Evolutionary conservation across 2,888 invertebrate species (phyloP).

Genomic region (Polyploca ridens): DNA sequence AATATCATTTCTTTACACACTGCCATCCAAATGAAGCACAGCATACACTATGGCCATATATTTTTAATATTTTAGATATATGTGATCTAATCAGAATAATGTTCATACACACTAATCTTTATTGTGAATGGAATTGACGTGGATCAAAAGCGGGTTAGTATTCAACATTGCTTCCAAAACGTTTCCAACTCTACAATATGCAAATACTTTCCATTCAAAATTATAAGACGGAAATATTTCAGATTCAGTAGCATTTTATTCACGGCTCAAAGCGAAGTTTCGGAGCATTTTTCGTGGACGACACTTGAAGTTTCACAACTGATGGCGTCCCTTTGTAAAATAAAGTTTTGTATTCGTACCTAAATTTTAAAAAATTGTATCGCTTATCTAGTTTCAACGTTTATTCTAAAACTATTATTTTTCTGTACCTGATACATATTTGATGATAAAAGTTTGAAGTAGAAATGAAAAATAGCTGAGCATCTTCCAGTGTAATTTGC

Average conservation of each 20-base stretch:
- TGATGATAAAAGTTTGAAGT: no score
- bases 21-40: no score
- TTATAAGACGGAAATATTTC: constrained; percentile 9
- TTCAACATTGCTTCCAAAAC: constrained; percentile 3
- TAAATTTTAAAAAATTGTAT: neutral
- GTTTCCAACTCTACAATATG: constrained; percentile 9
- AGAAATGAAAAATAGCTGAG: no score
- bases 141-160: constrained; percentile 1
- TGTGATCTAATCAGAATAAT: neutral
- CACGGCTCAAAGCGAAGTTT: constrained; percentile 1
- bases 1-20: no score
- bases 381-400: neutral
- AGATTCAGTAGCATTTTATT: constrained; percentile 5
- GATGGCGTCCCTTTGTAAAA: neutral
- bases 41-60: no score
- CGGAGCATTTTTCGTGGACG: constrained; percentile 10
- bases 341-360: constrained; percentile 1
- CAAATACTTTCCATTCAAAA: constrained; percentile 8
- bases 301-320: constrained; percentile 11
- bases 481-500: no score
- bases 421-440: no score
- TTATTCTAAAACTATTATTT: neutral
- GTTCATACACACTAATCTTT: neutral
- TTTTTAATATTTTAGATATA: no score
- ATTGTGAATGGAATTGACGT: neutral